Evolutionary conservation across 2,888 invertebrate species (phyloP), one percentile per base, ranked within the genome.

Genomic region (Ceramica pisi): DNA sequence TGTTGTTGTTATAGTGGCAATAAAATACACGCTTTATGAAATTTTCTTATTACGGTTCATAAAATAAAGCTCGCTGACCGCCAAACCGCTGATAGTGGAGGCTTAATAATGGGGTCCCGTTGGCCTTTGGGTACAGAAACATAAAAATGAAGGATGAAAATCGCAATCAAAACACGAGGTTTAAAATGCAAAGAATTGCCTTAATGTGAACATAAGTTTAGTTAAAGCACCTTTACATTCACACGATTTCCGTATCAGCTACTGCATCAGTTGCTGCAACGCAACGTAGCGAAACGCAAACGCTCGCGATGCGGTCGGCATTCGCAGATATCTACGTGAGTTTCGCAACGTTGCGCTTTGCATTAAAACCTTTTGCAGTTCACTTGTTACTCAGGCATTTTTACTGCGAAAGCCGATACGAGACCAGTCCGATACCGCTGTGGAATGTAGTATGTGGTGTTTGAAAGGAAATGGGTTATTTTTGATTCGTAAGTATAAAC

Each of bases 361-460:
- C 41, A 69, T 55, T 66, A 46, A 56, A 73, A 48, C 38, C 48
- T 60, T 66, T 63, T 59, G 21, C 57, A 38, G 57, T 57, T 41
- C 21, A 41, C 31, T 75, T 55, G 57, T 68, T 41, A 44, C 23
- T 38, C 26, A 38, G 70, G 46, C 70, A 67, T 56, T 78, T 66
- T 64, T 53, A 53, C 38, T 60, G 19, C 5, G 8, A 50, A 53
- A 78, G 1, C 38, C 31, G 55, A 46, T 63, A 38, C 50, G 19
- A 19, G 6, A 46, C n/a, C 53, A 75, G 69, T 65, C n/a, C 2
- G 21, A 55, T 59, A 57, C 21, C 48, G n/a, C 12, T 9, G 38
- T 23, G 4, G 5, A 60, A 59, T 51, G 46, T 56, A 48, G 16
- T n/a, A 5, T 19, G n/a, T 44, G 8, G 9, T 55, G 10, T n/a